phyloP scores from a whole-genome alignment of 2,797 vertebrate genomes.

The Allobates femoralis region DNA sequence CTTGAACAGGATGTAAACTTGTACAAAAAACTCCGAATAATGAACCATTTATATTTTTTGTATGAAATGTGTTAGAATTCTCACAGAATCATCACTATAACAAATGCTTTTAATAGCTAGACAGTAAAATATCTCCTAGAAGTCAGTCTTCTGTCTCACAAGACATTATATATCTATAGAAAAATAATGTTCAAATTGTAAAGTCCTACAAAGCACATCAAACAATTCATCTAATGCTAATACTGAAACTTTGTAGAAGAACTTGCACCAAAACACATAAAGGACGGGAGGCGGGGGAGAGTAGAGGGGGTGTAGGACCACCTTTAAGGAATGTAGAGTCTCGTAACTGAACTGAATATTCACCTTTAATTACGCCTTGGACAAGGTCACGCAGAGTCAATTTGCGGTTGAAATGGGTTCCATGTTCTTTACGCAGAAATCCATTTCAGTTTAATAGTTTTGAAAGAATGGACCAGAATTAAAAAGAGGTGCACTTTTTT shows the following conservation, averaged over 20 bases:
- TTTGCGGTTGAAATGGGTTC: neutral
- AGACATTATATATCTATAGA: constrained; percentile 17
- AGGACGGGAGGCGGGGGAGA: too few relatives aligned
- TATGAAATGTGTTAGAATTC: constrained; percentile 1
- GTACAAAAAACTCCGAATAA: neutral
- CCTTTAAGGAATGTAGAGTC: neutral
- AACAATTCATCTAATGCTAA: constrained; percentile 4
- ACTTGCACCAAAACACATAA: neutral
- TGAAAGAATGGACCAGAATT: neutral
- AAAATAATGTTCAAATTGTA: constrained; percentile 21
- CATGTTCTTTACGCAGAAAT: neutral
- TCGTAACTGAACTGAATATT: neutral
- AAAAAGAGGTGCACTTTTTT: neutral
- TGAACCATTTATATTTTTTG: neutral
- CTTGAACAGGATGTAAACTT: neutral
- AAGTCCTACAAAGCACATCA: constrained; percentile 15
- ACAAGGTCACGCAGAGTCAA: neutral
- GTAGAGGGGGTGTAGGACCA: neutral
- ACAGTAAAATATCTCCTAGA: constrained; percentile 1
- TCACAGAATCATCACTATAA: neutral
- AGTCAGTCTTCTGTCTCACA: constrained; percentile 10
- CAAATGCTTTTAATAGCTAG: neutral
- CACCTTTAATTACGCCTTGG: neutral
- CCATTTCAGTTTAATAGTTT: neutral
- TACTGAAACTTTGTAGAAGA: constrained; percentile 8